A percentile compares a stretch with the other conserved stretches of the same genome.
Evolutionary conservation across 2,797 vertebrate genomes (phyloP).

Genomic region (Mycteria americana): DNA sequence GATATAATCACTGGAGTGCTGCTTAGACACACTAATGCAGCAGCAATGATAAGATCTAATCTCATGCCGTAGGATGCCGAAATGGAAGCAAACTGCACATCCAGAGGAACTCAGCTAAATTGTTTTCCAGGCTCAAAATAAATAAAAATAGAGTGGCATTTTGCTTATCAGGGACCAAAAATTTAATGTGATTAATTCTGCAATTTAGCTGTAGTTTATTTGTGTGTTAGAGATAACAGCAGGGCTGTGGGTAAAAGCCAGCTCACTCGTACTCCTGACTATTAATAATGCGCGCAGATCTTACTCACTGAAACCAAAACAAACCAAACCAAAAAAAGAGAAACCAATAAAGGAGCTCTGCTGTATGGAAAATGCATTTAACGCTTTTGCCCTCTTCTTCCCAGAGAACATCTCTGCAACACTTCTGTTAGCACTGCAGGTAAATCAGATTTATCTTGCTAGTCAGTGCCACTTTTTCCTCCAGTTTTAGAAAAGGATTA

Average conservation of each 20-base stretch:
- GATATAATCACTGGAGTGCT: conserved; percentile 5
- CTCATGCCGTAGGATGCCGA: neutral
- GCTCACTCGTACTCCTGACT: neutral
- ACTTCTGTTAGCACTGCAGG: neutral
- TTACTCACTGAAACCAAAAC: conserved; percentile 37
- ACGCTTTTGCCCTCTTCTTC: neutral
- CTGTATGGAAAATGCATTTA: neutral
- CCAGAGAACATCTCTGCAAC: neutral
- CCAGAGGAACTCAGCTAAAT: conserved; percentile 40
- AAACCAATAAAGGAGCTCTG: neutral
- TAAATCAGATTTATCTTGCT: conserved; percentile 2
- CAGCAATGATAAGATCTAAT: neutral
- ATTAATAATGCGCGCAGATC: conserved; percentile 9
- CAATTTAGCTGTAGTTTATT: conserved; percentile 55
- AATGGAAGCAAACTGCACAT: conserved; percentile 29
- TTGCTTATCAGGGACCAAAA: conserved; percentile 37
- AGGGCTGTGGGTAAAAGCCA: conserved; percentile 24
- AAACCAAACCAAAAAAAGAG: neutral
- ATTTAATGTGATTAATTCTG: conserved; percentile 60
- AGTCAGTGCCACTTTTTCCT: neutral
- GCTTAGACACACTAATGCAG: neutral
- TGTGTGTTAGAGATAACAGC: conserved; percentile 38
- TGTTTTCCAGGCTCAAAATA: conserved; percentile 48
- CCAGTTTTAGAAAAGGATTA: neutral
- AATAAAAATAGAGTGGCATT: conserved; percentile 41